Percentiles rank a stretch among this genome's conserved stretches.
phyloP scores from a whole-genome alignment of 1,140 invertebrate genomes.

The Drosophila tropicalis region DNA sequence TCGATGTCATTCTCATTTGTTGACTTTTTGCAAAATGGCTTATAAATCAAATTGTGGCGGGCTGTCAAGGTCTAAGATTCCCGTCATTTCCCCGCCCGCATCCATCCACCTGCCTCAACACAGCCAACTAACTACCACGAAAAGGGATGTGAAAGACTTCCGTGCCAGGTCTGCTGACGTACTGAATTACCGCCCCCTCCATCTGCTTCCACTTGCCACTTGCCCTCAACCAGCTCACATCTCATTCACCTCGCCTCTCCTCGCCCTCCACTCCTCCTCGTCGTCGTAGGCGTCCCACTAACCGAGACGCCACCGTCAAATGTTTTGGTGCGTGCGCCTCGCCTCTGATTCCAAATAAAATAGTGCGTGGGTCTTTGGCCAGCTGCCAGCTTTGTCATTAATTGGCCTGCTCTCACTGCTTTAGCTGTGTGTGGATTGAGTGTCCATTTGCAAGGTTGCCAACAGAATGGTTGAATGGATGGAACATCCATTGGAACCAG shows the following conservation, averaged over 20 bases:
- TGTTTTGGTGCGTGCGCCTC: constrained; percentile 42
- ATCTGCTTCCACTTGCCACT: not conserved
- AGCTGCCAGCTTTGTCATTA: constrained; percentile 41
- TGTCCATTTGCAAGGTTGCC: constrained; percentile 32
- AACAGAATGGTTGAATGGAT: constrained; percentile 11
- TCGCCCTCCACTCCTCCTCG: constrained; percentile 1
- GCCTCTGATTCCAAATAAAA: not conserved
- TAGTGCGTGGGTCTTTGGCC: constrained; percentile 41
- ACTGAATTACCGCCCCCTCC: constrained; percentile 15
- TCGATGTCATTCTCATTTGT: constrained; percentile 75
- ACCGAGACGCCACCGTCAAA: constrained; percentile 29
- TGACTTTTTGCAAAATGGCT: constrained; percentile 73
- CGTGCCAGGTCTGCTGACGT: constrained; percentile 52
- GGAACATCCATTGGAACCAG: constrained; percentile 4
- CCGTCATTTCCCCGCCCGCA: not conserved
- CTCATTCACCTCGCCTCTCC: not conserved
- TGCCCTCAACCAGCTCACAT: constrained; percentile 9
- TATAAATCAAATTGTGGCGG: constrained; percentile 68
- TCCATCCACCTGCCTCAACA: too few species aligned
- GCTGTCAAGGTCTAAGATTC: constrained; percentile 32
- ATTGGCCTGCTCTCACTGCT: constrained; percentile 44
- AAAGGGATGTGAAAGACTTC: constrained; percentile 33
- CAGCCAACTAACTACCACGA: not conserved
- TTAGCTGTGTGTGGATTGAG: constrained; percentile 7
- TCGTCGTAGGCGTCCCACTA: constrained; percentile 6